Conservation (phyloP, 2,113 vertebrate species). For the Motacilla alba region DNA sequence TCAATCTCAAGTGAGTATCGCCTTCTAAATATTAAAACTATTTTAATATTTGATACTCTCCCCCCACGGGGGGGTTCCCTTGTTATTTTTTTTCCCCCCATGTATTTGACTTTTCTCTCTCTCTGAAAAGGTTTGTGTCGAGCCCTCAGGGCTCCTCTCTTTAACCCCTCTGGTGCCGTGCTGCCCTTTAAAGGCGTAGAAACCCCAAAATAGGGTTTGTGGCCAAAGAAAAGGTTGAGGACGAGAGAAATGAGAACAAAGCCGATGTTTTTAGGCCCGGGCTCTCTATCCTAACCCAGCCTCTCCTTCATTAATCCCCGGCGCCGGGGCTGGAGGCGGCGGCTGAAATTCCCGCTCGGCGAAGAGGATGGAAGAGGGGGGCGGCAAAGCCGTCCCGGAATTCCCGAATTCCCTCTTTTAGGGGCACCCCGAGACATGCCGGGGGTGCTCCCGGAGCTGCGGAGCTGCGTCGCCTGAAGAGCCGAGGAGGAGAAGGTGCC, state of each 20-base stretch:
- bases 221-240: background rate
- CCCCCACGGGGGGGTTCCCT: background rate
- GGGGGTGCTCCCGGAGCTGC: background rate
- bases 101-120: background rate
- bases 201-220: background rate
- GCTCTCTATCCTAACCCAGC: background rate
- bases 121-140: background rate
- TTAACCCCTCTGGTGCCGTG: background rate
- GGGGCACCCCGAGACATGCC: background rate
- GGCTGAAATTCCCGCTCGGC: background rate
- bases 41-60: slow-evolving; percentile 55
- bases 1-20: slow-evolving; percentile 87
- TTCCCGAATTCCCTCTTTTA: background rate
- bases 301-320: slow-evolving; percentile 50
- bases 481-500: background rate
- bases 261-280: background rate
- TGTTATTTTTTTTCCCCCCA: background rate
- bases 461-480: background rate
- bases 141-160: background rate
- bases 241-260: background rate
- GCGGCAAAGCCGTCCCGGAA: background rate
- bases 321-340: background rate
- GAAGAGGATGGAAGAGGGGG: background rate
- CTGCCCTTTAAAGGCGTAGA: background rate
- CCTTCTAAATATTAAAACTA: slow-evolving; percentile 59